Base-by-base conservation (phyloP, 2,113 vertebrate genomes). In the Trachemys scripta region DNA sequence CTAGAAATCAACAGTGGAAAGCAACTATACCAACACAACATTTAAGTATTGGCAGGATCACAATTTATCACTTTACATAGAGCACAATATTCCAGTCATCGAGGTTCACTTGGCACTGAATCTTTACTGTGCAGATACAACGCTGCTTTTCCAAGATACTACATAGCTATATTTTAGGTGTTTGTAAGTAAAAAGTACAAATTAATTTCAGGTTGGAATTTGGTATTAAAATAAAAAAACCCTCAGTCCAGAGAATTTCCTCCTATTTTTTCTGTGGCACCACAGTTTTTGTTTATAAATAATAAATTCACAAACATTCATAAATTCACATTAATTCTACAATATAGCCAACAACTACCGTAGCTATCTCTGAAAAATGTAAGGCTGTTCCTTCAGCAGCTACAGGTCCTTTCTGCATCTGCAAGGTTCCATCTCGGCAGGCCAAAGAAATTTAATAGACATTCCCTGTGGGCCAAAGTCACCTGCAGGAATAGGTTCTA, bases 1-100 rank as follows among this genome's bases (percentile, higher is more conserved):
- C 69, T 49, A 96, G 82, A 96, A 97, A 90, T 49, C 79, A 47
- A 29, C 90, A 94, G 91, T 94, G 82, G 89, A 96, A 95, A 95
- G 94, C 75, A 91, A 91, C 88, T 75, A 76, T 81, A 49, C 88
- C 59, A 79, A 51, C 0, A 0, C 38, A 75, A 17, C 80, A 85
- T 86, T 90, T 78, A 84, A 89, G 19, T 75, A 8, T 84, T 95
- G 90, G 75, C 85, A 83, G 27, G 19, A 54, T 94, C 65, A 84
- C 80, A 95, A 6, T 69, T 75, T 83, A 88, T 69, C 56, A 80
- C 87, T 92, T 96, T 65, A 76, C 87, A 96, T 57, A 85, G 89
- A 91, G 87, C 81, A 83, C 54, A 87, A 96, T 91, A 96, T 95
- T 84, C 82, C 87, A 78, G 79, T 82, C 90, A 87, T 42, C 69